phyloP scores from a whole-genome alignment of 2,888 invertebrate genomes.

The Epinotia demarniana region DNA sequence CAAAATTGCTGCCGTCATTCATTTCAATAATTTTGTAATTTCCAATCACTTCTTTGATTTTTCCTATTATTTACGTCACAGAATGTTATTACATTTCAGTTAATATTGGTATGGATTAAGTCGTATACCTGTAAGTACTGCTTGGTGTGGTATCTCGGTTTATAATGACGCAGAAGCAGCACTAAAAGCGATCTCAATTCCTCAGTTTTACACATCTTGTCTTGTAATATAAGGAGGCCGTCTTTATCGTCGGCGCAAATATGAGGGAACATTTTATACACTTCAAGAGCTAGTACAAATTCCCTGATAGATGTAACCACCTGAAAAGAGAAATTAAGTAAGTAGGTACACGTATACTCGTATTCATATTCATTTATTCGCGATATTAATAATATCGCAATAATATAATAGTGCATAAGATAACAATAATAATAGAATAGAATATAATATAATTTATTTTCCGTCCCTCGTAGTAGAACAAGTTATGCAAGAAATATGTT shows the following conservation, averaged over 20 bases:
- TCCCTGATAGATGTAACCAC: slow-evolving; percentile 90
- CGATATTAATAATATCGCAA: too few relatives aligned
- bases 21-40: background rate
- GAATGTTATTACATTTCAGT: too few relatives aligned
- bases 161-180: slow-evolving; percentile 88
- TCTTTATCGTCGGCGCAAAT: slow-evolving; percentile 83
- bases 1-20: slow-evolving; percentile 5
- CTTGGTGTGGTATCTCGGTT: slow-evolving; percentile 88
- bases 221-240: slow-evolving; percentile 82
- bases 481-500: too few relatives aligned
- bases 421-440: too few relatives aligned
- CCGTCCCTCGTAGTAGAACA: too few relatives aligned
- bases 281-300: slow-evolving; percentile 88
- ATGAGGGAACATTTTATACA: slow-evolving; percentile 86
- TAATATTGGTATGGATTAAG: too few relatives aligned
- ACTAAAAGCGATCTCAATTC: slow-evolving; percentile 89
- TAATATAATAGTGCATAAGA: too few relatives aligned
- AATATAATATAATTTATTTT: too few relatives aligned
- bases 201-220: slow-evolving; percentile 86
- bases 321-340: slow-evolving; percentile 61
- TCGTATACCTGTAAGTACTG: slow-evolving; percentile 86
- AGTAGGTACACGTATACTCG: background rate
- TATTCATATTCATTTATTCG: too few relatives aligned
- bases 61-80: too few relatives aligned
- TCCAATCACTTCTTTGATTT: too few relatives aligned